phyloP scores from a whole-genome alignment of 2,113 vertebrate genomes.

The Thunnus thynnus region DNA sequence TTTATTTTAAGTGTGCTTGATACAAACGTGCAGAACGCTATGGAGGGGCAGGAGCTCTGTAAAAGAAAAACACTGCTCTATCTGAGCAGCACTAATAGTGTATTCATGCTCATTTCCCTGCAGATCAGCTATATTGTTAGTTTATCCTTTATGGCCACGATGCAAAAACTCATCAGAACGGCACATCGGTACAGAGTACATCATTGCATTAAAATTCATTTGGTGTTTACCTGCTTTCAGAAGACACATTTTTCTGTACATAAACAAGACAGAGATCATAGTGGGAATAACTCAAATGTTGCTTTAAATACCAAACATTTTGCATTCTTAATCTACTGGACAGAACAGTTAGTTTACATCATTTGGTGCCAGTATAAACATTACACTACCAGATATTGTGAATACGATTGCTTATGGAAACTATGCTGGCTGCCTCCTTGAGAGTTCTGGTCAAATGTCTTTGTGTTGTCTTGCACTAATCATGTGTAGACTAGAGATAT shows the following conservation, averaged over 20 bases:
- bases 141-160: slow-evolving; percentile 21
- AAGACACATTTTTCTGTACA: not conserved
- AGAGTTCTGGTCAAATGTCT: not conserved
- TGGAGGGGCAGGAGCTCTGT: slow-evolving; percentile 41
- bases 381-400: not conserved
- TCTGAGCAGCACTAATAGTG: slow-evolving; percentile 45
- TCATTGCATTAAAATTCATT: not conserved
- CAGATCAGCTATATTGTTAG: slow-evolving; percentile 48
- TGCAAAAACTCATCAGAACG: not conserved
- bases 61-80: slow-evolving; percentile 28
- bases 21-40: slow-evolving; percentile 35
- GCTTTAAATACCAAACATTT: not conserved
- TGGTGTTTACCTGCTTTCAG: slow-evolving; percentile 1
- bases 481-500: not conserved
- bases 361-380: not conserved
- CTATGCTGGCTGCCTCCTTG: not conserved
- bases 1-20: slow-evolving; percentile 71
- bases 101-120: slow-evolving; percentile 54
- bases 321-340: not conserved
- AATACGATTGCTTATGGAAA: too few species aligned
- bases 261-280: not conserved
- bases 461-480: too few species aligned
- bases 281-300: not conserved
- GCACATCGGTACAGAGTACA: not conserved
- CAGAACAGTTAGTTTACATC: not conserved